These are phyloP conservation scores for Tenrec ecaudatus DNA, from an alignment of 2,113 vertebrate species.

Conservation along the genomic window DNA sequence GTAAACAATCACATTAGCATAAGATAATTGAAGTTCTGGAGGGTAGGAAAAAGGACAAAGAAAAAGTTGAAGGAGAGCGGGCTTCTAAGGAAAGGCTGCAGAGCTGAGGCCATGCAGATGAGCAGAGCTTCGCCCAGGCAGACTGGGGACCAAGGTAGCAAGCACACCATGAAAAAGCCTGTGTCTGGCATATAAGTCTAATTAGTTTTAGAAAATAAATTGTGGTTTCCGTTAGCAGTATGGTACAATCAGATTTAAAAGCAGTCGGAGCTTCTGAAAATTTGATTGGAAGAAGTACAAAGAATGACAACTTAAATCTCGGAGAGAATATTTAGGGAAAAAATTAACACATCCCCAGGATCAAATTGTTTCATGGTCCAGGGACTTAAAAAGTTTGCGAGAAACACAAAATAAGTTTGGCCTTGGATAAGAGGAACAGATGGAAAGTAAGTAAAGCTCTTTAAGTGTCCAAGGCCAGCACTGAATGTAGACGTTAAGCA, in stretches of 20 bases:
- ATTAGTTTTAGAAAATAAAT: conserved; percentile 55
- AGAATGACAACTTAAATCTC: conserved; percentile 39
- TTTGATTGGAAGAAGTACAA: conserved; percentile 8
- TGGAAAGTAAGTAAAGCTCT: conserved; percentile 37
- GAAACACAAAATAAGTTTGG: conserved; percentile 31
- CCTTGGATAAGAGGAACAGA: not conserved
- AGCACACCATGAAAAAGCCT: not conserved
- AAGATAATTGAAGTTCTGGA: not conserved
- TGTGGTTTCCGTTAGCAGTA: conserved; percentile 41
- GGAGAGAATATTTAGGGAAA: conserved; percentile 35
- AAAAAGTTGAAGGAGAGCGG: not conserved
- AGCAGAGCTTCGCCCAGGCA: not conserved
- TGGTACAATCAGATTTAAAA: conserved; percentile 33
- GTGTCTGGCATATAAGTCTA: not conserved
- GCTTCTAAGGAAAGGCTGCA: not conserved
- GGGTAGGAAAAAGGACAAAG: not conserved
- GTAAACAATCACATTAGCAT: not conserved
- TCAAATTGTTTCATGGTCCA: conserved; percentile 43
- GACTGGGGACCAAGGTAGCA: not conserved
- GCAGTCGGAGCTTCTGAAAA: conserved; percentile 15
- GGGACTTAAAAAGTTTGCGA: conserved; percentile 29
- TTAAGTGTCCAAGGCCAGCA: not conserved
- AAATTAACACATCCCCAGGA: conserved; percentile 48
- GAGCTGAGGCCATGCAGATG: not conserved
- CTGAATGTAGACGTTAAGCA: conserved; percentile 1